Evolutionary conservation across 2,888 invertebrate species (phyloP), one percentile per base, ranked within the genome.

Genomic region (Drosophila diplacantha): DNA sequence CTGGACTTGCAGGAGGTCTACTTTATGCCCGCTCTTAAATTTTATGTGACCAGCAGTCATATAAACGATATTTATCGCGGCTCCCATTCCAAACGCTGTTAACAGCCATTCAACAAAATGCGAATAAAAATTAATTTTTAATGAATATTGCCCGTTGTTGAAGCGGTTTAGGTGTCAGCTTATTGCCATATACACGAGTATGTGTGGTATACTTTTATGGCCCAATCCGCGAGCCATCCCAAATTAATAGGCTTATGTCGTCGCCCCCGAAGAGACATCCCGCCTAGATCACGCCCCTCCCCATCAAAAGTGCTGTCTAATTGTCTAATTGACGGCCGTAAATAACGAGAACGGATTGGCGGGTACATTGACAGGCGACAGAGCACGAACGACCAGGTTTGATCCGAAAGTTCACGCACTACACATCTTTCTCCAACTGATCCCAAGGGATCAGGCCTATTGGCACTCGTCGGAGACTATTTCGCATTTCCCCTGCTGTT

Each of bases 261-360:
- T 71, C 54, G 65, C 56, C 49, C 49, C 49, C 41, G 20, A 61
- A 29, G 35, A 47, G 16, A 54, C 71, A 63, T 59, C 39, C 29
- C 9, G 18, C 47, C 20, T 26, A 57, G 41, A 53, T 70, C 75
- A 78, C 78, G 73, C 65, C 67, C 49, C 29, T 54, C 22, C 22
- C 31, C 59, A 37, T 37, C 37, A 46, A 50, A 52, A 52, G 63
- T 58, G 53, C 55, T 69, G 59, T 52, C 65, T 60, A 71, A 75
- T 61, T 79, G 76, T 73, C 69, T 58, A 69, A 72, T 77, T 76
- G 75, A 68, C 52, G 56, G 46, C 59, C 50, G 65, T 78, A 81
- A 77, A 77, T 75, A 71, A 81, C 39, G 50, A 16, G 53, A 64
- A 57, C 26, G 31, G 35, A 58, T 50, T 41, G 62, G 24, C 37